A percentile compares a stretch with the other conserved stretches of the same genome.
Conservation (phyloP, 2,797 vertebrate genomes). For the Corythornis leucogaster region DNA sequence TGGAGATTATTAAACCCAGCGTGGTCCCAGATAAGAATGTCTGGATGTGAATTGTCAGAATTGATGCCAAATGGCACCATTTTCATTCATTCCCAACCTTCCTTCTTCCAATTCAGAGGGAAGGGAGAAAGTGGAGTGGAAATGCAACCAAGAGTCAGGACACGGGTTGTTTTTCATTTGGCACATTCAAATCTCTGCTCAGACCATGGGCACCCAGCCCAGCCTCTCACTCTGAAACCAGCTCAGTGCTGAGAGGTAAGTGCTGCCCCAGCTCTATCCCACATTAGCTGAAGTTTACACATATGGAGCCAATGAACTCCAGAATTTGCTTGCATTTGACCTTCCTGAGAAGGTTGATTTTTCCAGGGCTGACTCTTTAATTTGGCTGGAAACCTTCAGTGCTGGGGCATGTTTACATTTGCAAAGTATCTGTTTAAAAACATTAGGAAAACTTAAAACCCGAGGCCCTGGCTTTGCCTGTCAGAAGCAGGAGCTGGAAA, state of each 20-base stretch:
- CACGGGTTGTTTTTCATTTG: neutral
- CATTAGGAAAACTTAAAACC: constrained; percentile 64
- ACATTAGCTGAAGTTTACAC: constrained; percentile 54
- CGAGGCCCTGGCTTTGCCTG: neutral
- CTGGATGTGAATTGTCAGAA: constrained; percentile 43
- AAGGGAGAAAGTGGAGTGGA: neutral
- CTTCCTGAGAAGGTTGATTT: constrained; percentile 55
- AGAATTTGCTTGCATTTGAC: constrained; percentile 52
- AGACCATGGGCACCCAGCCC: neutral
- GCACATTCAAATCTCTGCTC: neutral
- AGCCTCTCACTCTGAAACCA: constrained; percentile 31
- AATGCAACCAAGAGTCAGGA: neutral
- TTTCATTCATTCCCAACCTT: neutral
- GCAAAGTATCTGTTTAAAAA: constrained; percentile 70
- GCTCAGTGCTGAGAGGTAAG: constrained; percentile 8
- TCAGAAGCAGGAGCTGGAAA: constrained; percentile 29
- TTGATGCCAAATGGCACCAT: constrained; percentile 42
- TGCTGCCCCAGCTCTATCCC: neutral
- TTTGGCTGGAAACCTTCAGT: constrained; percentile 58
- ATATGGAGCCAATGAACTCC: constrained; percentile 67
- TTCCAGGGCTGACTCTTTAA: constrained; percentile 58
- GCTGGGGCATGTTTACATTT: constrained; percentile 60
- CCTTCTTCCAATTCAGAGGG: constrained; percentile 9
- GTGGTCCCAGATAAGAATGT: constrained; percentile 46
- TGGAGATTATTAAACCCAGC: constrained; percentile 72